Evolutionary conservation across 2,888 invertebrate species (phyloP).

Genomic region (Ernsta delagoae): DNA sequence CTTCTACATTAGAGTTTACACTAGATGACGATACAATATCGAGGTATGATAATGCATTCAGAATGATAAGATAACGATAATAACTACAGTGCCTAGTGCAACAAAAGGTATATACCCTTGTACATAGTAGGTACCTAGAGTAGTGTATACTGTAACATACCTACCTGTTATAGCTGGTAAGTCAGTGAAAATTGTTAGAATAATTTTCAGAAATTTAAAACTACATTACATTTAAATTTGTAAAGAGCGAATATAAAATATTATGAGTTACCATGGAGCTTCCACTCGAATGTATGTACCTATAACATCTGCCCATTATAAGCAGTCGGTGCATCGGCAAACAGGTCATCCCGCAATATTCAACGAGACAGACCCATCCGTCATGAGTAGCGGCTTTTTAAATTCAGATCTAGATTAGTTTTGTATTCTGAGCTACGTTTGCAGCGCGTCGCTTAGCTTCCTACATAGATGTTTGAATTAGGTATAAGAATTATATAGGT

Average conservation of each 20-base stretch:
- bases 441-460: conserved; percentile 19
- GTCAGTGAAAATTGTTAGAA: neutral
- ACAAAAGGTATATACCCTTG: too few species aligned
- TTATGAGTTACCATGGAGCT: conserved; percentile 60
- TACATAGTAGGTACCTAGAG: too few species aligned
- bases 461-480: conserved; percentile 3
- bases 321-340: conserved; percentile 74
- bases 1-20: too few species aligned
- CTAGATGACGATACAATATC: too few species aligned
- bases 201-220: neutral
- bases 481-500: too few species aligned
- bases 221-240: conserved; percentile 1
- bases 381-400: conserved; percentile 55
- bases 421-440: conserved; percentile 49
- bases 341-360: conserved; percentile 68
- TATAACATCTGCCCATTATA: conserved; percentile 70
- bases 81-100: too few species aligned
- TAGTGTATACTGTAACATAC: too few species aligned
- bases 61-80: too few species aligned
- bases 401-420: conserved; percentile 48
- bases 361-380: conserved; percentile 65
- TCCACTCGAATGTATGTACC: conserved; percentile 51
- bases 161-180: too few species aligned
- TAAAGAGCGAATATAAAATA: conserved; percentile 38
- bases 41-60: too few species aligned